Percentiles rank a stretch among this genome's conserved stretches.
These are phyloP conservation scores for Armadillidium nasatum DNA, from an alignment of 1,140 invertebrate species.

Conservation along the genomic window DNA sequence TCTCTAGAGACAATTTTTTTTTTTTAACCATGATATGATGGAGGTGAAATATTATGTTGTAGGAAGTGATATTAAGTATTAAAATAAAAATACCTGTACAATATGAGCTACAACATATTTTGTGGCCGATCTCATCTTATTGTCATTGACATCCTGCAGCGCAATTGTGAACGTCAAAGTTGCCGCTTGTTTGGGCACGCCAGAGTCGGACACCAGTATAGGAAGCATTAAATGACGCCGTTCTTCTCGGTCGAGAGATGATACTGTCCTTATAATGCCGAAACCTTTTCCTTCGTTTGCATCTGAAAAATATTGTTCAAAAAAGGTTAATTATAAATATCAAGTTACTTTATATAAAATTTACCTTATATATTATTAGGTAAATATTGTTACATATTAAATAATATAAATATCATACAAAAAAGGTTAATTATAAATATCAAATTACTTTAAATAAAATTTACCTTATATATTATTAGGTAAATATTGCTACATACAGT, in stretches of 20 bases:
- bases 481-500: too few species aligned
- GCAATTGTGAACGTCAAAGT: conserved; percentile 26
- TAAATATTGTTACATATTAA: too few species aligned
- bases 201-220: conserved; percentile 12
- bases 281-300: background rate
- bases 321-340: background rate
- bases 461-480: too few species aligned
- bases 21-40: too few species aligned
- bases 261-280: background rate
- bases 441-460: too few species aligned
- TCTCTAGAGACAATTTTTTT: too few species aligned
- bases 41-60: too few species aligned
- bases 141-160: background rate
- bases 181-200: conserved; percentile 1
- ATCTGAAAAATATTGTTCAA: background rate
- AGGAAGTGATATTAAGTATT: too few species aligned
- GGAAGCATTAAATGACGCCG: conserved; percentile 21
- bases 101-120: background rate
- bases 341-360: too few species aligned
- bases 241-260: conserved; percentile 19
- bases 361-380: too few species aligned
- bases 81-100: background rate
- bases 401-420: too few species aligned
- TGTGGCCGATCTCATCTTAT: background rate
- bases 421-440: too few species aligned